Conservation (phyloP, 2,888 invertebrate species). For the Didymodactylos carnosus region DNA sequence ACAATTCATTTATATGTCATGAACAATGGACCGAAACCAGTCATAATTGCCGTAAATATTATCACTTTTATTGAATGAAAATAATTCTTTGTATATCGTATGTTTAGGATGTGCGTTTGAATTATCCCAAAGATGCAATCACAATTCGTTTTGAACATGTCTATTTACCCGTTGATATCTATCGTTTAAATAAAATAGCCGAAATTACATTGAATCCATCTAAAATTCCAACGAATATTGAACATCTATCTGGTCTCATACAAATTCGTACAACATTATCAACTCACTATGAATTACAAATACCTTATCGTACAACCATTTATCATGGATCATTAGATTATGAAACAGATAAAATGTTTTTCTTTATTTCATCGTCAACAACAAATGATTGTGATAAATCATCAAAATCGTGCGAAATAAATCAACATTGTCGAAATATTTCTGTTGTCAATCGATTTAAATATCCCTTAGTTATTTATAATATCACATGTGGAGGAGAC, state of each 20-base stretch:
- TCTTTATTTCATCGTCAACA: not conserved
- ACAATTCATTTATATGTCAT: not conserved
- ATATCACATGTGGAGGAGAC: too few species aligned
- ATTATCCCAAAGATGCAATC: too few species aligned
- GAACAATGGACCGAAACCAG: not conserved
- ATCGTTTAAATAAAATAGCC: not conserved
- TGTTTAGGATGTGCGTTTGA: not conserved
- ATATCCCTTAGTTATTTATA: not conserved
- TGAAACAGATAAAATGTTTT: not conserved
- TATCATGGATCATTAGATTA: not conserved
- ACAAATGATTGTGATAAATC: too few species aligned
- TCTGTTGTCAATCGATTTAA: not conserved
- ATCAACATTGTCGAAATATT: not conserved
- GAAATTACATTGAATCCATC: not conserved
- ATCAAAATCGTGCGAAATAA: not conserved
- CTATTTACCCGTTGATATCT: not conserved
- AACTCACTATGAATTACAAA: not conserved
- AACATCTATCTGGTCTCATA: not conserved
- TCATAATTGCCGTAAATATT: not conserved
- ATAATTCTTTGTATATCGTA: too few species aligned
- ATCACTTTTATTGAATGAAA: not conserved
- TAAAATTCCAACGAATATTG: not conserved
- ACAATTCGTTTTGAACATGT: not conserved
- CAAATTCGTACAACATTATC: not conserved
- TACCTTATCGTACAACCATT: not conserved